phyloP scores from a whole-genome alignment of 2,888 invertebrate species.

The Agriotes lineatus region DNA sequence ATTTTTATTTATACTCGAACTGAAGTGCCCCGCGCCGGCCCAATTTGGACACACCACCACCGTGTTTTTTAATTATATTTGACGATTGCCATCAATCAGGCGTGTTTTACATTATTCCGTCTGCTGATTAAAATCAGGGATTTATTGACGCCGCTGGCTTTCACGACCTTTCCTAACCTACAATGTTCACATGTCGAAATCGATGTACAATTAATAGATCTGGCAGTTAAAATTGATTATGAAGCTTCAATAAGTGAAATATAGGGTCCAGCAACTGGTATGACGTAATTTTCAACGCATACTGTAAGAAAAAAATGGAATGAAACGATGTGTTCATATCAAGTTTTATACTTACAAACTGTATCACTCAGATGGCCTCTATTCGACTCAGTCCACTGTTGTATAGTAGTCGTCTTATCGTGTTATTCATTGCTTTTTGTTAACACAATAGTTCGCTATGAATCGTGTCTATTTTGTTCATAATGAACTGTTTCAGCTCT shows the following conservation, averaged over 20 bases:
- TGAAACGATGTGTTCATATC: too few species aligned
- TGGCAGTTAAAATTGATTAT: too few species aligned
- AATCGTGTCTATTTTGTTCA: background rate
- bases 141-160: slow-evolving; percentile 1
- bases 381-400: background rate
- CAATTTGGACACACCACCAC: slow-evolving; percentile 1
- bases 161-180: background rate
- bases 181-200: too few species aligned
- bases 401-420: background rate
- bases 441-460: background rate
- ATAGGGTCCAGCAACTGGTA: too few species aligned
- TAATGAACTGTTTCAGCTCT: background rate
- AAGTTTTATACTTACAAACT: background rate
- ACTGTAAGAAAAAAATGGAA: too few species aligned
- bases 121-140: slow-evolving; percentile 9
- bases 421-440: background rate
- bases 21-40: slow-evolving; percentile 9
- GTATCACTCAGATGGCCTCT: background rate
- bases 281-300: too few species aligned
- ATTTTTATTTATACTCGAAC: slow-evolving; percentile 35
- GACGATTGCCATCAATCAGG: slow-evolving; percentile 8
- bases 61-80: slow-evolving; percentile 18
- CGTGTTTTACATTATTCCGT: slow-evolving; percentile 11
- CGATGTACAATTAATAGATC: too few species aligned
- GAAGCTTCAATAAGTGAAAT: too few species aligned